phyloP scores from a whole-genome alignment of 2,113 vertebrate species.

The Dryoscopus gambensis region DNA sequence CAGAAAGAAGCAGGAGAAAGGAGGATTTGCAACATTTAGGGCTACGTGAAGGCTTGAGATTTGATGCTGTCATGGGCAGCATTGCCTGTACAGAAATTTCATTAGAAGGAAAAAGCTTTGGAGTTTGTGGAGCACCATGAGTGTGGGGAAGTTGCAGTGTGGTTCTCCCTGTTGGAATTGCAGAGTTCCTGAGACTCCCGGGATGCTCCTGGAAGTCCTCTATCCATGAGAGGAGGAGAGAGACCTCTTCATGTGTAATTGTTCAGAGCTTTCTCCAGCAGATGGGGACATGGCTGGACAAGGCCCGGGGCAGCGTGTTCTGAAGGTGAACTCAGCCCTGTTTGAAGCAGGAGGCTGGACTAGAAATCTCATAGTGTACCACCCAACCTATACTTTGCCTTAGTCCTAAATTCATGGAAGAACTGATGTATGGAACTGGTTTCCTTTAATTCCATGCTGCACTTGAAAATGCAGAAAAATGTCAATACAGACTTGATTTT shows the following conservation, averaged over 20 bases:
- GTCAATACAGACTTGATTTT: neutral
- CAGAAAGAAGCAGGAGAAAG: neutral
- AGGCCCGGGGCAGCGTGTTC: neutral
- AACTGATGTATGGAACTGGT: neutral
- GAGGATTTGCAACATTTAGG: neutral
- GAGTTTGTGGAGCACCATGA: neutral
- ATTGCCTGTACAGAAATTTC: neutral
- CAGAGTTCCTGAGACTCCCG: neutral
- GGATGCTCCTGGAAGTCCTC: neutral
- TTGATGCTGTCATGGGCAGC: neutral
- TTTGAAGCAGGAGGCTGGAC: neutral
- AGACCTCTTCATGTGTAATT: neutral
- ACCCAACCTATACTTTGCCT: neutral
- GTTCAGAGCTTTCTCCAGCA: neutral
- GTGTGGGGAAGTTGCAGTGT: neutral
- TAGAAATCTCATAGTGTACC: neutral
- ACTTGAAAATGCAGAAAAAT: neutral
- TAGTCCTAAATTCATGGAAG: neutral
- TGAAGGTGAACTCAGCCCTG: neutral
- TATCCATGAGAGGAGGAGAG: neutral
- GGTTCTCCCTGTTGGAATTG: neutral
- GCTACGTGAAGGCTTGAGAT: neutral
- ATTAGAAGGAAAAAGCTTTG: neutral
- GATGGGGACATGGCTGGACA: neutral
- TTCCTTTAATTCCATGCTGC: neutral